Evolutionary conservation across 2,797 vertebrate species (phyloP), one percentile per base, ranked within the genome.

Genomic region (Peromyscus melanophrys): DNA sequence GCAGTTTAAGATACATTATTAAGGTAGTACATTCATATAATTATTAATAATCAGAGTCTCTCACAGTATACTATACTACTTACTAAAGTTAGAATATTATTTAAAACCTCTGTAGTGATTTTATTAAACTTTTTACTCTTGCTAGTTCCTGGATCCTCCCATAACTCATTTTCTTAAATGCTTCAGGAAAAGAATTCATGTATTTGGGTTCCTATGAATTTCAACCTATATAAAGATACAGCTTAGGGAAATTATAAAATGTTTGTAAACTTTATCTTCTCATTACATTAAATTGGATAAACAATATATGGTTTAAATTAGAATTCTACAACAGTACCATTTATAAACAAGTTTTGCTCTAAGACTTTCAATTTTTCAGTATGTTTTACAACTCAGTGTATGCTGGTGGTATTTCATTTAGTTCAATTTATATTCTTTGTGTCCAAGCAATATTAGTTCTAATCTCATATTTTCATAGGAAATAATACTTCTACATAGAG

Each of bases 111-210:
- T 89, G 0, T 17, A 46, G 2, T 94, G 40, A 94, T 88, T 95
- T 88, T 69, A 52, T 29, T 90, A 77, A n/a, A 57, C 21, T 12
- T 67, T 55, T 46, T 29, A 13, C 27, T 52, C 25, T 92, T 92
- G n/a, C 3, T 75, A 52, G 0, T 63, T 21, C 34, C 37, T 25
- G 37, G 43, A 76, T 31, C 1, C 1, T 21, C 49, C 9, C 37
- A 85, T 55, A 94, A 87, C 23, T 92, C 37, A 63, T 25, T 59
- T 78, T 92, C 11, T 96, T 76, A 61, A 75, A 84, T 80, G 34
- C 40, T 91, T 93, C 46, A 81, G 46, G 7, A 52, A 1, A 25
- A 77, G 12, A 86, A 76, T 76, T 25, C 0, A 91, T 37, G 43
- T 88, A 71, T 88, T 88, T 81, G 10, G 10, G 7, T 77, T 81